Conservation (phyloP, 2,113 vertebrate genomes). For the Caretta caretta region DNA sequence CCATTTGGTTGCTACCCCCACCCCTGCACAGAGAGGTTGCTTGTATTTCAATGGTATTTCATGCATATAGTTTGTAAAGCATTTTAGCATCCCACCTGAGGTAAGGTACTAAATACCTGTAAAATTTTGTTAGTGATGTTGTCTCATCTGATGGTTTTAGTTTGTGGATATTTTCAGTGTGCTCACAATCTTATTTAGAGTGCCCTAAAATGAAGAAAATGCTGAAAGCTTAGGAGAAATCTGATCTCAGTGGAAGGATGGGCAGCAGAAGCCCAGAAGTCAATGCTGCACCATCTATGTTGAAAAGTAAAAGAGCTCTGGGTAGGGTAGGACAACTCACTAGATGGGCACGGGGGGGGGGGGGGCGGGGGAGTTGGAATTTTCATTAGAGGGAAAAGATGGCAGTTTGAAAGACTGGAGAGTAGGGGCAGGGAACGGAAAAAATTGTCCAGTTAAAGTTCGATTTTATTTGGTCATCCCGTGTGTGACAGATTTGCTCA, state of each 20-base stretch:
- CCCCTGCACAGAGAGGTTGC: not conserved
- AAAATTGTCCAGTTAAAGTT: not conserved
- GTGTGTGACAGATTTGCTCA: not conserved
- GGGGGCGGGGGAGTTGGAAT: not conserved
- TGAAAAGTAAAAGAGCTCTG: not conserved
- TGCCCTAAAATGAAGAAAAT: not conserved
- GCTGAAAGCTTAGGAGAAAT: not conserved
- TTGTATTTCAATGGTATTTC: not conserved
- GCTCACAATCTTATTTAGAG: conserved; percentile 14
- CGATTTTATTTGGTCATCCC: not conserved
- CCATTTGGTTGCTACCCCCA: not conserved
- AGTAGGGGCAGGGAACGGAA: not conserved
- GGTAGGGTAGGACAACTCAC: not conserved
- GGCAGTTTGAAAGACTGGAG: not conserved
- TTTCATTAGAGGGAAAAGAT: not conserved
- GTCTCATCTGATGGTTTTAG: not conserved
- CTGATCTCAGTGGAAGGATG: not conserved
- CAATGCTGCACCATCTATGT: not conserved
- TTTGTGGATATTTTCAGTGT: not conserved
- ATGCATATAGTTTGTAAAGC: not conserved
- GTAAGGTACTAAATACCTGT: not conserved
- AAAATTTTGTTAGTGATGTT: not conserved
- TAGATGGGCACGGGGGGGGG: not conserved
- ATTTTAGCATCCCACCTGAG: not conserved
- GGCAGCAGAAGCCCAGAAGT: not conserved